Evolutionary conservation across 2,113 vertebrate genomes (phyloP).

Genomic region (Periophthalmodon schlosseri): DNA sequence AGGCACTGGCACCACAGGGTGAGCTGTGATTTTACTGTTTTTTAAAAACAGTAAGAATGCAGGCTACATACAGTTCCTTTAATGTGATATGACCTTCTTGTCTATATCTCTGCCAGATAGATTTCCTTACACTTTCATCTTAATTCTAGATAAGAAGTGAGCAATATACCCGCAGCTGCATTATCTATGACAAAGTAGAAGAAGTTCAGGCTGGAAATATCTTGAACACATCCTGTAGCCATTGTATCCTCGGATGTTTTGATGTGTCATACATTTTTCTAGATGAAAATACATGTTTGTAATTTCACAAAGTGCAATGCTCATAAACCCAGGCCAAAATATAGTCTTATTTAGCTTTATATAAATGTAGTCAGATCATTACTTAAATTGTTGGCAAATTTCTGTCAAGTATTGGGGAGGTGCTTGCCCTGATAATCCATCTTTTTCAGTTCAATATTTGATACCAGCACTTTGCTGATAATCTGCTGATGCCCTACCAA

Average conservation of each 20-base stretch:
- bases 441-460: too few relatives aligned
- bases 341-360: background rate
- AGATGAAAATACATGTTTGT: too few relatives aligned
- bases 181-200: background rate
- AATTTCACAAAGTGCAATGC: background rate
- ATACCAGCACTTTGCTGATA: too few relatives aligned
- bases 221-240: background rate
- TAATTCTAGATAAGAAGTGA: background rate
- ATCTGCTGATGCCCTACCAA: background rate
- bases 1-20: too few relatives aligned
- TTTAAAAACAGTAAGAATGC: too few relatives aligned
- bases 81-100: background rate
- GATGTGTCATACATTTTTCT: background rate
- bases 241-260: background rate
- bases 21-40: too few relatives aligned
- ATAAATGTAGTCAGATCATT: background rate
- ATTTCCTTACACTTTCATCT: background rate
- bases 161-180: background rate
- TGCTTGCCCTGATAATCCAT: too few relatives aligned
- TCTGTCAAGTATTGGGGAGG: too few relatives aligned
- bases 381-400: too few relatives aligned
- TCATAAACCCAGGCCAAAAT: background rate
- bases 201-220: too few relatives aligned
- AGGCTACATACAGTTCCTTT: background rate
- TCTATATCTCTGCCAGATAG: background rate